Base-by-base conservation (phyloP, 1,140 invertebrate genomes). In the Lethocerus indicus region DNA sequence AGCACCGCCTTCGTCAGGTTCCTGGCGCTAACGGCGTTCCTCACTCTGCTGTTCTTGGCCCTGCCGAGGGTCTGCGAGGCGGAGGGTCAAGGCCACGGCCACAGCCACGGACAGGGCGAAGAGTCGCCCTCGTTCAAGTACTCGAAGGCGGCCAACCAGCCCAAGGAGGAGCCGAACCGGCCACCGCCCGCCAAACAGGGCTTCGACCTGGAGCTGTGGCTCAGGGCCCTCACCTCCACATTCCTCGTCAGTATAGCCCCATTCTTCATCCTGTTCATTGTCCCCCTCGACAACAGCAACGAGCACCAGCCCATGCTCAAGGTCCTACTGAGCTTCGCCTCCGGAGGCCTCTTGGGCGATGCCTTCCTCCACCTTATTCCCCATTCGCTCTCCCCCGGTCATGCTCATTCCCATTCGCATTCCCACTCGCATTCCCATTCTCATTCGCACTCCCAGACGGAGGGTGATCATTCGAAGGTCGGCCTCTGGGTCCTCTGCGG, bases 311-410 rank as follows among this genome's bases (percentile, higher is more conserved):
- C 85, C 0, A 65, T 91, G 21, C 65, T 97, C 12, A 95, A 94
- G 66, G 73, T 95, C 32, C 66, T 96, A 14, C 67, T 97, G 16
- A 89, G 86, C 50, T 96, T 97, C 71, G 92, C 90, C 6, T 92
- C 90, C 5, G 93, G 93, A 42, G 91, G 92, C 51, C 67, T 97
- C 12, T 68, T 97, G 1, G 93, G 92, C 7, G 93, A 97, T 72
- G 91, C 93, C 4, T 97, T 97, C 68, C 67, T 97, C 2, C 93
- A 97, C 72, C 67, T 97, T 23, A 97, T 97, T 61, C 93, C 93
- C 28, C 92, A 97, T 71, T 89, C 92, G 16, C 71, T 93, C 1
- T 68, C 78, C 7, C 39, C 39, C 32, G 74, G 81, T 6, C 73
- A 76, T 50, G 59, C 60, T n/a, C 69, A 68, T 59, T 61, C 62